Percentiles rank a stretch among this genome's conserved stretches.
phyloP scores from a whole-genome alignment of 2,797 vertebrate genomes.

The Dendrocincla tyrannina region DNA sequence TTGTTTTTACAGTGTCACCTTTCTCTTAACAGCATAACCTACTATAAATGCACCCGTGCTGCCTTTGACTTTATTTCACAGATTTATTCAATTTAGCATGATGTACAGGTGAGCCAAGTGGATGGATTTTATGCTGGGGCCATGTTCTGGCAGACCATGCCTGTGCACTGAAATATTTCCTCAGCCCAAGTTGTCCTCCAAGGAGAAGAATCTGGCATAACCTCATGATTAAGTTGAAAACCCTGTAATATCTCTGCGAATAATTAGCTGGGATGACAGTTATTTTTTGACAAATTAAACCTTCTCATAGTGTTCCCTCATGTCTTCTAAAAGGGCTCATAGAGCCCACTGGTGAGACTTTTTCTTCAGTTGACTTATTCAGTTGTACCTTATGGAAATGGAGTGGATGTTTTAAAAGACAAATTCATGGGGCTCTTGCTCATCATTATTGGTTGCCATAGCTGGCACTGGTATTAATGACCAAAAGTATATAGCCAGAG shows the following conservation, averaged over 20 bases:
- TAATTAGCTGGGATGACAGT: background rate
- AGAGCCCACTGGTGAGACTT: background rate
- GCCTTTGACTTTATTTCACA: background rate
- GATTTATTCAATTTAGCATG: background rate
- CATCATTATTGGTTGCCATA: background rate
- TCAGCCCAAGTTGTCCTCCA: background rate
- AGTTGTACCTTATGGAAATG: background rate
- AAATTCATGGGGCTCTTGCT: background rate
- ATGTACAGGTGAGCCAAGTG: background rate
- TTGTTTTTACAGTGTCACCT: background rate
- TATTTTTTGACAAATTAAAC: background rate
- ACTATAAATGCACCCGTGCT: background rate
- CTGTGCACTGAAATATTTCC: background rate
- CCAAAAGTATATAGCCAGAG: background rate
- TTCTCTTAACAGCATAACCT: background rate
- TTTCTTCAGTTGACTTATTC: background rate
- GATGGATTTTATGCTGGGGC: background rate
- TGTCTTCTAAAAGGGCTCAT: background rate
- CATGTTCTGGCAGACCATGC: accelerated
- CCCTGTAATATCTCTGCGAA: background rate
- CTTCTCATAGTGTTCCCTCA: background rate
- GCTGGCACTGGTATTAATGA: background rate
- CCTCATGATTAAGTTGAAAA: background rate
- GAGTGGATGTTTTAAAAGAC: background rate
- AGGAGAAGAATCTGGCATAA: background rate